Base-by-base conservation (phyloP, 2,113 vertebrate genomes). In the Pteruthius melanotis region DNA sequence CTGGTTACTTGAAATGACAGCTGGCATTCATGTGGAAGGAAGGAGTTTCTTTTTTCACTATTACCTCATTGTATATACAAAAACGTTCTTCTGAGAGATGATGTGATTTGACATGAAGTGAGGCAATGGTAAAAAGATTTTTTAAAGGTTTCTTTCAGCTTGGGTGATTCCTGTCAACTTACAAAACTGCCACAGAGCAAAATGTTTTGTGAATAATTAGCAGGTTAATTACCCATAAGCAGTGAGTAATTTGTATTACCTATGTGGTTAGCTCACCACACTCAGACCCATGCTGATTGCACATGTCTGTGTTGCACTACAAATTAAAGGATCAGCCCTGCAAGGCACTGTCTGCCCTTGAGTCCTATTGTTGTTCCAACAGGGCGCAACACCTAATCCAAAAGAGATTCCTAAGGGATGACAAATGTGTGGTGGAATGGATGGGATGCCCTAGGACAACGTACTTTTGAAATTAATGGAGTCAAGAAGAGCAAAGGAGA, bases 151-250 rank as follows among this genome's bases (percentile, higher is more conserved):
- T 94, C 70, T 83, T 96, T 97, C 94, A 96, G 96, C 94, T 95
- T 94, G 87, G 61, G 56, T 96, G 94, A 96, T 90, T 96, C 87
- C 94, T 95, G 95, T 96, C 96, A 96, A 44, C 28, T 96, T 93
- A 89, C 0, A 5, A 91, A 92, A 83, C 69, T 13, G 0, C 76
- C 60, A 94, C 17, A 61, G 69, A 93, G 83, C 87, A 94, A 93
- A 95, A 95, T 95, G 96, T 65, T 95, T 96, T 92, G 79, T 91
- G 94, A 91, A 92, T 97, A 97, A 95, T 97, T 97, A 97, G 94
- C 96, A 96, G 91, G 91, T 96, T 96, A 97, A 97, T 97, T 97
- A 96, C 66, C 75, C 94, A 95, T 93, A 88, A 95, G 65, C 37
- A 90, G 71, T 78, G 64, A 88, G 91, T 87, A 93, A 95, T 97